phyloP scores from a whole-genome alignment of 1,140 invertebrate species.

The Stegodyphus dumicola region DNA sequence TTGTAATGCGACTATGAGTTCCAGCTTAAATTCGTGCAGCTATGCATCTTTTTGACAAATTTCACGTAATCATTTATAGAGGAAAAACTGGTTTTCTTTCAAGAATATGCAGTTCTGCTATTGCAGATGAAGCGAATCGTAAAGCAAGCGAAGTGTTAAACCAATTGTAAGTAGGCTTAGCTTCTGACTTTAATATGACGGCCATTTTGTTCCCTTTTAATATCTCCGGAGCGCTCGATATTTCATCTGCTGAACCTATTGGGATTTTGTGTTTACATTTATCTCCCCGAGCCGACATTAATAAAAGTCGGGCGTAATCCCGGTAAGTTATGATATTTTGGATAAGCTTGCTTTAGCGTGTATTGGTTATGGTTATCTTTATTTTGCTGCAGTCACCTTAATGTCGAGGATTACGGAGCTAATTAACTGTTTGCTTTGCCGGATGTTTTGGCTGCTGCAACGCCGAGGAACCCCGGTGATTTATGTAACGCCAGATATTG shows the following conservation, averaged over 20 bases:
- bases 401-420: conserved; percentile 47
- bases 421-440: conserved; percentile 41
- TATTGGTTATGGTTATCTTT: conserved; percentile 39
- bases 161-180: conserved; percentile 19
- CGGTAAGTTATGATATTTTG: conserved; percentile 49
- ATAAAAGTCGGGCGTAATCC: conserved; percentile 45
- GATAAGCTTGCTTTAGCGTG: conserved; percentile 5
- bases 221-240: not conserved
- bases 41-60: too few species aligned
- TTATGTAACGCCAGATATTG: conserved; percentile 26
- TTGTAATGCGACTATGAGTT: too few species aligned
- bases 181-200: conserved; percentile 7
- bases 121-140: too few species aligned
- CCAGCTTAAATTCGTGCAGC: too few species aligned
- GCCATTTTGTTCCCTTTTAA: conserved; percentile 37
- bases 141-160: too few species aligned
- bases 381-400: conserved; percentile 44
- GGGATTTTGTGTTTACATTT: conserved; percentile 45
- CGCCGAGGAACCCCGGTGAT: not conserved
- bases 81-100: too few species aligned
- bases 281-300: conserved; percentile 39
- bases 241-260: conserved; percentile 6
- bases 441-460: conserved; percentile 37
- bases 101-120: too few species aligned
- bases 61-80: too few species aligned